Conservation (phyloP, 2,888 invertebrate genomes). For the Melinopterus prodromus region DNA sequence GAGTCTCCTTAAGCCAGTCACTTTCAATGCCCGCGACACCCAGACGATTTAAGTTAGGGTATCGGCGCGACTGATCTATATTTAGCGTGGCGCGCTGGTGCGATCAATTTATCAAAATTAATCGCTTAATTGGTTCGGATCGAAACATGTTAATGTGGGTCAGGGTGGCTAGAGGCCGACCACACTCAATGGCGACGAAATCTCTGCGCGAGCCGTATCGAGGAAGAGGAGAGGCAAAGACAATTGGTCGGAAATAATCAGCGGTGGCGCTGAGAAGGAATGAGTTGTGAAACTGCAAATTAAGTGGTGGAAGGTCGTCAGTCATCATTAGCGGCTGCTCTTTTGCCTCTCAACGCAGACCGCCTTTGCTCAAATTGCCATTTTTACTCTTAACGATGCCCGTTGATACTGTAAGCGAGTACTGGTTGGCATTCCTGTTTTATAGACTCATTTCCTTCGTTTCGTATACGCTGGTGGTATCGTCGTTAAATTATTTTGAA, state of each 20-base stretch:
- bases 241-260: neutral
- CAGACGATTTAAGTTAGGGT: neutral
- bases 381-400: neutral
- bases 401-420: neutral
- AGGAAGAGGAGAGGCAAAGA: slow-evolving; percentile 8
- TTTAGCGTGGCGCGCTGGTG: slow-evolving; percentile 12
- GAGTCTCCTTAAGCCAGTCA: neutral
- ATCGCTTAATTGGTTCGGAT: slow-evolving; percentile 28
- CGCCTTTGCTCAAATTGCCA: slow-evolving; percentile 16
- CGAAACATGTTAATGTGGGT: slow-evolving; percentile 32
- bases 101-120: slow-evolving; percentile 24
- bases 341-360: slow-evolving; percentile 13
- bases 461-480: neutral
- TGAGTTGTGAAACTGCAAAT: slow-evolving; percentile 11
- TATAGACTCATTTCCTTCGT: neutral
- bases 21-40: neutral
- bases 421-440: neutral
- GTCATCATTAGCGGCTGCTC: slow-evolving; percentile 20
- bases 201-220: neutral
- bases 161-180: slow-evolving; percentile 18
- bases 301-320: slow-evolving; percentile 12
- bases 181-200: slow-evolving; percentile 13
- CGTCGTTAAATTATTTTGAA: neutral
- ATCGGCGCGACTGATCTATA: slow-evolving; percentile 15
- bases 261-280: neutral